Evolutionary conservation across 2,888 invertebrate genomes (phyloP), one percentile per base, ranked within the genome.

Genomic region (Parelbella ahira): DNA sequence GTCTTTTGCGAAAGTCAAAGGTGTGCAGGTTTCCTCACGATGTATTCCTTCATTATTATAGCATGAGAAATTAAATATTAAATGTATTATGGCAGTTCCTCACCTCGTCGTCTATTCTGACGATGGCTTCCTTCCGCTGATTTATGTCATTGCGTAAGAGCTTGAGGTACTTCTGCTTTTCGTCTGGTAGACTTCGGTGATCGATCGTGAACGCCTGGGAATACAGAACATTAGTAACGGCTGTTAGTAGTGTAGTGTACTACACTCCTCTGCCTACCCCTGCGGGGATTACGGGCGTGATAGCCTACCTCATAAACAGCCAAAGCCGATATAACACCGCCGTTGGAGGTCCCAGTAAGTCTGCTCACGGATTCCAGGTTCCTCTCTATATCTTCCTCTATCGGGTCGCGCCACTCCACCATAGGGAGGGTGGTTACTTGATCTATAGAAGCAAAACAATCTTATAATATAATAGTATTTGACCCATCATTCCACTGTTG

Each of bases 71-170:
- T n/a, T n/a, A n/a, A n/a, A n/a, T n/a, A n/a, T n/a, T n/a, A n/a
- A n/a, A n/a, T n/a, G n/a, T n/a, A n/a, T n/a, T n/a, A n/a, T n/a
- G n/a, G n/a, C n/a, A n/a, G n/a, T n/a, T 60, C 61, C 90, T 80
- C 38, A 90, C 91, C 80, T 94, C 94, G 29, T 90, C 78, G 37
- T 90, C 87, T 13, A 95, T 80, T 50, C 88, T 89, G 23, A 86
- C 74, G 89, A 93, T 93, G 0, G 92, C 92, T 1, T 91, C 89
- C 50, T 88, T 89, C 28, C 90, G 89, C 52, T 90, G 89, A 65
- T 94, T 94, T 33, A 94, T 83, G 33, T 92, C 91, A 33, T 84
- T 75, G 58, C 92, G 81, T 20, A 90, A 71, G 39, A 88, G 79
- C 47, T 84, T 84, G 7, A 91, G 60, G 48, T 84, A 77, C 57